Evolutionary conservation across 1,140 invertebrate genomes (phyloP), one percentile per base, ranked within the genome.

Genomic region (Nephotettix cincticeps): DNA sequence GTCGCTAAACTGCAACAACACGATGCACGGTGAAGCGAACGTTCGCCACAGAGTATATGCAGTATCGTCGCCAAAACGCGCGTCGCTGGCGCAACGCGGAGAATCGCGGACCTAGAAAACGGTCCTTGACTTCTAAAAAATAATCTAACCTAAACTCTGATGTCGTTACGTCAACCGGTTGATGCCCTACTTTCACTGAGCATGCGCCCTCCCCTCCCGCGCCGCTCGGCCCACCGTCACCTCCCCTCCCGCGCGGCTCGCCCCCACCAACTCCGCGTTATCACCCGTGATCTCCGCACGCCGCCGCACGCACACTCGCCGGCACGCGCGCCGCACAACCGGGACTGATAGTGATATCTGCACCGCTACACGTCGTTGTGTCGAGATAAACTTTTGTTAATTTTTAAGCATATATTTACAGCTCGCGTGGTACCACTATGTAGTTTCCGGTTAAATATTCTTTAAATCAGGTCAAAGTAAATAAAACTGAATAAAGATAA

Each of bases 91-190:
- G 56, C 56, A 61, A 61, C 56, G 56, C 64, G 1, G 25, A 6
- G 29, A n/a, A 67, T 43, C 40, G 64, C 23, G 30, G 64, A 67
- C 64, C 64, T 67, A 67, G 32, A 67, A 67, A 67, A 45, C 64
- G 64, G 64, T 67, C 64, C 64, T 67, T 67, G 64, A 67, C 64
- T 67, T 67, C 64, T 45, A 67, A 67, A 67, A 67, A 40, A 40
- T 67, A 67, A 67, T 67, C 64, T 67, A 67, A 67, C 64, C 64
- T 67, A 67, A 67, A 67, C 64, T 40, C 64, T 67, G 32, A 67
- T 67, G 64, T 1, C 17, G 36, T 67, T 67, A 43, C 64, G 64
- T 67, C 64, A 67, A 43, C 9, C 32, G 40, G 64, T 27, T 30
- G 64, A 43, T 67, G 64, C 13, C 64, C 64, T 40, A 67, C 64